Base-by-base conservation (phyloP, 2,113 vertebrate genomes). In the Cinclus mexicanus region DNA sequence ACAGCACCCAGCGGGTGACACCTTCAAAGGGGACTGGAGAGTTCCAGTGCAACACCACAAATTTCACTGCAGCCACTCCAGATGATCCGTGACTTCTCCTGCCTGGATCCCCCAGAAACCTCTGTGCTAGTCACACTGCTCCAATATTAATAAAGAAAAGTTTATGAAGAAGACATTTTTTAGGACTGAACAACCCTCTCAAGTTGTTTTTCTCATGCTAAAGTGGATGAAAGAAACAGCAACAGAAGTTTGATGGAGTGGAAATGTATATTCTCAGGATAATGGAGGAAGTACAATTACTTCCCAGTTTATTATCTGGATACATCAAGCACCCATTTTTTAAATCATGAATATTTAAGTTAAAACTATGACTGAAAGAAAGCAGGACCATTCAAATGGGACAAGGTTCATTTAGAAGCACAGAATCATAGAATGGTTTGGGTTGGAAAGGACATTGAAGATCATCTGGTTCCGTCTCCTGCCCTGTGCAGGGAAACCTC, bases 11-110 rank as follows among this genome's bases (percentile, higher is more conserved):
- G 42, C 12, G 28, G 20, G 16, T 59, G 39, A 46, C 1, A 1
- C 7, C 16, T 67, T 15, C 47, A 67, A 20, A 75, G 10, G 10
- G 5, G 15, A 26, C 52, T 5, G 1, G 3, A 0, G 2, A 12
- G 12, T 19, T 74, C 24, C 56, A 57, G 28, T 15, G 35, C 22
- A 67, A 37, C 33, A 60, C 25, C 33, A 42, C 0, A 0, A 63
- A 50, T 75, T 25, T 71, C 35, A 24, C 67, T 91, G 52, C 42
- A 59, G 56, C 10, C 31, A 22, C 3, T 12, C 14, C 41, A 23
- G 28, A 4, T 76, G 39, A 79, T 53, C 33, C 1, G 0, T 14
- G 29, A 69, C 24, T 81, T 81, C 35, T 37, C 11, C 31, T 53
- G 22, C 23, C 39, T 61, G 29, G 22, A 37, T 71, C 31, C 71